Percentiles rank a stretch among this genome's conserved stretches.
Conservation (phyloP, 2,888 invertebrate genomes). For the Agapostemon virescens region DNA sequence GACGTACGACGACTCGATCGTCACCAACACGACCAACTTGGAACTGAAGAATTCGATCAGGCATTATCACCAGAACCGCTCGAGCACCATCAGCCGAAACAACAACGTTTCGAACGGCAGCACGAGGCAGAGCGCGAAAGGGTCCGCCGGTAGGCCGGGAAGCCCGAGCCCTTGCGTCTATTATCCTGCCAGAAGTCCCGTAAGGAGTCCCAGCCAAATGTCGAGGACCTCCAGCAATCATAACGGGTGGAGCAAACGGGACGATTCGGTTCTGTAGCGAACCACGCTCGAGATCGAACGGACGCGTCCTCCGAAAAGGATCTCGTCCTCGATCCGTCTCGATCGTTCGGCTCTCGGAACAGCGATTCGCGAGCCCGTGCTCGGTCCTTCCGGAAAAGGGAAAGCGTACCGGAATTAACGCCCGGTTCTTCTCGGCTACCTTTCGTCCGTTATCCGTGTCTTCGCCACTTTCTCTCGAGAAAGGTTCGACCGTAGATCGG, state of each 20-base stretch:
- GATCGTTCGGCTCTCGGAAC: neutral
- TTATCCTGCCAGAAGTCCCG: slow-evolving; percentile 81
- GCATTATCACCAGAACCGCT: slow-evolving; percentile 81
- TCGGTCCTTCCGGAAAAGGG: neutral
- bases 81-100: slow-evolving; percentile 80
- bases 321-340: neutral
- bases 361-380: neutral
- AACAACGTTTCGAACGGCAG: slow-evolving; percentile 72
- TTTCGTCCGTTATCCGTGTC: neutral
- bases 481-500: no score
- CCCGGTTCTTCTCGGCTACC: neutral
- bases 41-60: slow-evolving; percentile 87
- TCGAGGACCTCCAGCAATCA: slow-evolving; percentile 68
- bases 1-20: slow-evolving; percentile 91
- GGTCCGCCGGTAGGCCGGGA: slow-evolving; percentile 72
- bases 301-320: neutral
- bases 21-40: slow-evolving; percentile 85
- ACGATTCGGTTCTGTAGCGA: slow-evolving; percentile 65
- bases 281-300: slow-evolving; percentile 5
- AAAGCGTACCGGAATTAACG: neutral
- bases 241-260: slow-evolving; percentile 73
- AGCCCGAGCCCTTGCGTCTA: slow-evolving; percentile 83
- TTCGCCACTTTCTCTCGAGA: neutral
- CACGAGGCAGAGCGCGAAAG: slow-evolving; percentile 69
- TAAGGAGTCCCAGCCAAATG: slow-evolving; percentile 71